Percentiles rank a stretch among this genome's conserved stretches.
Conservation (phyloP, 2,888 invertebrate species). For the Torymus tubicola region DNA sequence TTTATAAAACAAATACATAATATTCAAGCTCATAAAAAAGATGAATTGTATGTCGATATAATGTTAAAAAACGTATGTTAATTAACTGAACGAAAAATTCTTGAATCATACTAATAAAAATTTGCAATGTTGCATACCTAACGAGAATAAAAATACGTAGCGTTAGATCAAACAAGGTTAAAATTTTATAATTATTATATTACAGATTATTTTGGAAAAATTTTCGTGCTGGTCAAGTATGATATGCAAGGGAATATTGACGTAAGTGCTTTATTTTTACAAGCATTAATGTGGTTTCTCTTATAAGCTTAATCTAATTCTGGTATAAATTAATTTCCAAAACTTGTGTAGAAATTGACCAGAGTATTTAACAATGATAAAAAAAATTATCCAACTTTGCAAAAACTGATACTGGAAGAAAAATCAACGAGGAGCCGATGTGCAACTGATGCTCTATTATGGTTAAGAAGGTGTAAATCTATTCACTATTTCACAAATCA, state of each 20-base stretch:
- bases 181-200: not conserved
- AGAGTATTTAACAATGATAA: conserved; percentile 79
- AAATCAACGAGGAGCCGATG: conserved; percentile 75
- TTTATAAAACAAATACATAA: too few species aligned
- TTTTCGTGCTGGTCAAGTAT: conserved; percentile 85
- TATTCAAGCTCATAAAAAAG: too few species aligned
- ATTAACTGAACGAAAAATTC: too few species aligned
- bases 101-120: too few species aligned
- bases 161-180: not conserved
- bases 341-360: conserved; percentile 80
- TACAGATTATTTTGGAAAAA: conserved; percentile 85
- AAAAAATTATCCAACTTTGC: conserved; percentile 79
- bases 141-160: not conserved
- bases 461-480: conserved; percentile 83
- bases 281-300: too few species aligned
- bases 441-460: conserved; percentile 83
- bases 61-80: too few species aligned
- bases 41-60: too few species aligned
- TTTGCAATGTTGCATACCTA: too few species aligned
- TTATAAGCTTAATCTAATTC: too few species aligned
- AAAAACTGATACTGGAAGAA: conserved; percentile 84
- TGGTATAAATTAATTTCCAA: not conserved
- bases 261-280: conserved; percentile 76
- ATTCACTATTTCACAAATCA: not conserved
- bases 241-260: conserved; percentile 88